phyloP scores from a whole-genome alignment of 2,797 vertebrate species.

The Lithobates pipiens region DNA sequence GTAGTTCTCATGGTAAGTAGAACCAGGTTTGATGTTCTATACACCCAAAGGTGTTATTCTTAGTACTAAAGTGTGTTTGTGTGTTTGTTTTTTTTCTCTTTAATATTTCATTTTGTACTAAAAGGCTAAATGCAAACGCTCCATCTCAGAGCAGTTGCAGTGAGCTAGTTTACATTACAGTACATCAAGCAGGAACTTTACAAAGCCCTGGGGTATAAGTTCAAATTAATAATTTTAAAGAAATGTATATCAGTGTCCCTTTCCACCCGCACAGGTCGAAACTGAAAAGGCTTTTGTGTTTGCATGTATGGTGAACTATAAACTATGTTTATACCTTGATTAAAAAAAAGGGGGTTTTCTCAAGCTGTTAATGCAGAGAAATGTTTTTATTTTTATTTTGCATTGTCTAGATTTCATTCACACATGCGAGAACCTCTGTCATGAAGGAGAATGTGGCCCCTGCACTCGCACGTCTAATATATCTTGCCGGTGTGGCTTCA shows the following conservation, averaged over 20 bases:
- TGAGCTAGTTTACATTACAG: too few species aligned
- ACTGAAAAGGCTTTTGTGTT: not conserved
- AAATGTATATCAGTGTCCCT: too few species aligned
- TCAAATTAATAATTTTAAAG: not conserved
- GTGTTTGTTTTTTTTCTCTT: too few species aligned
- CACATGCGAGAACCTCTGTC: constrained; percentile 92
- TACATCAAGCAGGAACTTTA: not conserved
- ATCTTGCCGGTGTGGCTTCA: constrained; percentile 93
- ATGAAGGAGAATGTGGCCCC: constrained; percentile 90
- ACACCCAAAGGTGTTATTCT: not conserved
- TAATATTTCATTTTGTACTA: too few species aligned
- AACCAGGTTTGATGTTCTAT: constrained; percentile 13
- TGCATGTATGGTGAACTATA: not conserved
- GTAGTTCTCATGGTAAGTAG: constrained; percentile 88
- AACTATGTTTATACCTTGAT: not conserved
- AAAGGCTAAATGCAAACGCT: too few species aligned
- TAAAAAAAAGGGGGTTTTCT: not conserved
- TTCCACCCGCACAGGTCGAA: too few species aligned
- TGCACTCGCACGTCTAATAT: constrained; percentile 91
- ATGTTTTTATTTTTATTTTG: not conserved
- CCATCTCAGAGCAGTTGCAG: not conserved
- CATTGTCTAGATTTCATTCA: constrained; percentile 86
- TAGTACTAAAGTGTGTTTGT: too few species aligned
- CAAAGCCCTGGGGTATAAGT: not conserved
- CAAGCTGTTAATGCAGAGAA: too few species aligned